Base-by-base conservation (phyloP, 2,888 invertebrate genomes). In the Lithophane semibrunnea region DNA sequence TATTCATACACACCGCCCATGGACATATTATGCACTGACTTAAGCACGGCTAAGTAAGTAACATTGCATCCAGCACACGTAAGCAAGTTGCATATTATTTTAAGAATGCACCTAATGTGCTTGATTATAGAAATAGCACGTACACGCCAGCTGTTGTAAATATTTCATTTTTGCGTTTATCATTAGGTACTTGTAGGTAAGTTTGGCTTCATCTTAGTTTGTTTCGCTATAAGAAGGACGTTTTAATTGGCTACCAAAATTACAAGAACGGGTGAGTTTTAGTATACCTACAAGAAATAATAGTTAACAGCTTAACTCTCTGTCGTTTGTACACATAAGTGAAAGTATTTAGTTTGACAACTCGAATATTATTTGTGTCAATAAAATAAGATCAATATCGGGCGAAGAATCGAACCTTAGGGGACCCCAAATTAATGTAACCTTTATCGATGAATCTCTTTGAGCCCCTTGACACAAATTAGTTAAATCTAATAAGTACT, bases 31-130 rank as follows among this genome's bases (percentile, higher is more conserved):
- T 64, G 79, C 86, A 75, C 49, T 80, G 79, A 75, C 37, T 75
- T 78, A 75, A 64, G 83, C 89, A 84, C 79, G 74, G 76, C 83
- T 86, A 79, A 79, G 79, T 86, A 81, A 78, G 80, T 82, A 88
- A 89, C 83, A 83, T 70, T 74, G 82, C 79, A 87, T 80, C 18
- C 79, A 82, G 81, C 78, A 74, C 54, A 68, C 47, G 68, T 80
- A 67, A 78, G 66, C 66, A 70, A 78, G 29, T 63, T 70, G 70
- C 79, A 69, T 65, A 75, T 72, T 77, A 71, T 72, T 77, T 75
- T 60, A 52, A 65, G 58, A 74, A 68, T 77, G 69, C 73, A 74
- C 24, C 47, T 44, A 63, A 67, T 74, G 68, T 66, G 63, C 42
- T 49, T 82, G 37, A 54, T 49, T 64, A 52, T 47, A 69, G 16